Percentiles rank a stretch among this genome's conserved stretches.
These are phyloP conservation scores for Grammomys dolichurus DNA, from an alignment of 2,113 vertebrate genomes.

Conservation along the genomic window DNA sequence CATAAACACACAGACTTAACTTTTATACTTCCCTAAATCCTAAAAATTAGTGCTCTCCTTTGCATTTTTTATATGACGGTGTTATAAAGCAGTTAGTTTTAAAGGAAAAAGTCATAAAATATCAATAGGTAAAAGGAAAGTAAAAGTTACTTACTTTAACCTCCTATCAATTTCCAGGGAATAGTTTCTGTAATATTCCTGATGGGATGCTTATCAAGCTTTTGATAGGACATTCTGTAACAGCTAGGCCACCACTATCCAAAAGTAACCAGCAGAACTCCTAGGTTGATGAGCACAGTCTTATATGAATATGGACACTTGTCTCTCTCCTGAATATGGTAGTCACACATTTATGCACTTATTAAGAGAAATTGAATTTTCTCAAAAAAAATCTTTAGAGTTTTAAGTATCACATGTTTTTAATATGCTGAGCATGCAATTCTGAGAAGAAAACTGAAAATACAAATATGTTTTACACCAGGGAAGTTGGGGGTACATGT, in stretches of 20 bases:
- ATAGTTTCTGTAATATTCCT: constrained; percentile 34
- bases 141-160: constrained; percentile 72
- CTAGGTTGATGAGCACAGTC: background rate
- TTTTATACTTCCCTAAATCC: constrained; percentile 82
- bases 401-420: constrained; percentile 1
- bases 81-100: constrained; percentile 73
- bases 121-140: constrained; percentile 59
- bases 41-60: constrained; percentile 82
- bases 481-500: too few species aligned
- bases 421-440: background rate
- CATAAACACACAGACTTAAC: constrained; percentile 77
- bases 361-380: background rate
- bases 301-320: background rate
- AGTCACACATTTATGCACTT: background rate
- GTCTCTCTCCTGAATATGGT: background rate
- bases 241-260: background rate
- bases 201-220: constrained; percentile 1
- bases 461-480: background rate
- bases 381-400: background rate
- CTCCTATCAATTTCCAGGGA: constrained; percentile 58
- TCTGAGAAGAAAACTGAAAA: background rate
- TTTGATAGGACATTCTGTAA: background rate
- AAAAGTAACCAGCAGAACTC: background rate
- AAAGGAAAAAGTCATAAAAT: constrained; percentile 74
- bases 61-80: constrained; percentile 78